phyloP scores from a whole-genome alignment of 2,888 invertebrate genomes.

The Macropis europaea region DNA sequence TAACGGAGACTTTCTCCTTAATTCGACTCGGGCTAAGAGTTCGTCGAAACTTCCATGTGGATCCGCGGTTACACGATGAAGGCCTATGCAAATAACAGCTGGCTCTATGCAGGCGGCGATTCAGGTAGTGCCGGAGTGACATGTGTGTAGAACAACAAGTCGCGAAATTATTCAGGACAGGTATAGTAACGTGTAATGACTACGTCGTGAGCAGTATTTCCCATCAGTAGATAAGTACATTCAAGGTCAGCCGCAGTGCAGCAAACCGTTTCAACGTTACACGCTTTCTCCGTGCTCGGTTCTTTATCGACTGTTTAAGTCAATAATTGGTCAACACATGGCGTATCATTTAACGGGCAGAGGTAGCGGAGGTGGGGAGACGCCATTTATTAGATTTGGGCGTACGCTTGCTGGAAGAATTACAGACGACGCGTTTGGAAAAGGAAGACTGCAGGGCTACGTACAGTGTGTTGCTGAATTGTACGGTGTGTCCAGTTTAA shows the following conservation, averaged over 20 bases:
- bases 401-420: too few relatives aligned
- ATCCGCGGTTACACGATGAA: too few relatives aligned
- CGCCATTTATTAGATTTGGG: too few relatives aligned
- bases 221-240: constrained; percentile 63
- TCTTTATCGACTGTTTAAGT: constrained; percentile 48
- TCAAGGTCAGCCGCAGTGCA: constrained; percentile 63
- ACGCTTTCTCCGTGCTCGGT: constrained; percentile 36
- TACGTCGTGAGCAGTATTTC: constrained; percentile 58
- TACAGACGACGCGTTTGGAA: too few relatives aligned
- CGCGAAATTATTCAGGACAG: constrained; percentile 64
- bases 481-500: too few relatives aligned
- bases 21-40: too few relatives aligned
- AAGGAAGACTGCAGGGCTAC: too few relatives aligned
- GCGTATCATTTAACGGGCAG: background rate
- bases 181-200: constrained; percentile 54
- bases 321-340: constrained; percentile 32
- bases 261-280: constrained; percentile 51
- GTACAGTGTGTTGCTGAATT: too few relatives aligned
- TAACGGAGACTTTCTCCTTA: constrained; percentile 1
- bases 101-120: background rate
- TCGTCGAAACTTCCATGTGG: too few relatives aligned
- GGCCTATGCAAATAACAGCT: background rate
- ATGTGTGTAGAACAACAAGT: constrained; percentile 36
- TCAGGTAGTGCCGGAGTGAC: background rate
- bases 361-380: background rate